Conservation (phyloP, 2,888 invertebrate genomes). For the Acrobasis repandana region DNA sequence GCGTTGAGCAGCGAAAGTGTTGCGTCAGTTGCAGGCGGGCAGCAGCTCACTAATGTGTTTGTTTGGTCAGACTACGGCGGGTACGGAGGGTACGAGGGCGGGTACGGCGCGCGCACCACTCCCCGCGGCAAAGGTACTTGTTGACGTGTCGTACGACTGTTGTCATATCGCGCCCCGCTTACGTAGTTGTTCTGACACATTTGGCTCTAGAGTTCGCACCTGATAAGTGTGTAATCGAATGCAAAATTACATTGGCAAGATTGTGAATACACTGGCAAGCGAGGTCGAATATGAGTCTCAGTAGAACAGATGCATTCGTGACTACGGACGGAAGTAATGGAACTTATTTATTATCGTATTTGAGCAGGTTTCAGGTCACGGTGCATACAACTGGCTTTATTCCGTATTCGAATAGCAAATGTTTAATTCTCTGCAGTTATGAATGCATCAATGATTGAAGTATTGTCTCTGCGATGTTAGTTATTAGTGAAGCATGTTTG, state of each 20-base stretch:
- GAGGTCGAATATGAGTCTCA: conserved; percentile 33
- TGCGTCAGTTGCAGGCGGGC: neutral
- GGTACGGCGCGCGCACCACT: conserved; percentile 93
- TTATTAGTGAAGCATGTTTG: neutral
- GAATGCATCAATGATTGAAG: neutral
- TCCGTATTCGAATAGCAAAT: neutral
- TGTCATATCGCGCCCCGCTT: conserved; percentile 39
- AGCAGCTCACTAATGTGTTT: conserved; percentile 74
- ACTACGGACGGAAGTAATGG: neutral
- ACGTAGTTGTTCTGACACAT: conserved; percentile 34
- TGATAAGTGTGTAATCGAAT: conserved; percentile 2
- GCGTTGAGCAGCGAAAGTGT: neutral
- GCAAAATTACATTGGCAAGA: conserved; percentile 4
- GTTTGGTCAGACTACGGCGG: conserved; percentile 91
- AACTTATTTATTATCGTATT: neutral
- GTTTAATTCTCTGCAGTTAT: neutral
- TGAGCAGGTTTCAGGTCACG: too few species aligned
- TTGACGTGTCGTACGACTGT: conserved; percentile 37
- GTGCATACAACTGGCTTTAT: neutral
- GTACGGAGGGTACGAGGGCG: conserved; percentile 94
- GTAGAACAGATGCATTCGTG: conserved; percentile 21
- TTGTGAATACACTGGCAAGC: conserved; percentile 28
- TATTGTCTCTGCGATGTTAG: neutral
- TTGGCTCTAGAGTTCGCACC: conserved; percentile 27
- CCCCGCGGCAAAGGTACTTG: conserved; percentile 93